Evolutionary conservation across 2,797 vertebrate species (phyloP).

Genomic region (Hypotaenidia philippensis): DNA sequence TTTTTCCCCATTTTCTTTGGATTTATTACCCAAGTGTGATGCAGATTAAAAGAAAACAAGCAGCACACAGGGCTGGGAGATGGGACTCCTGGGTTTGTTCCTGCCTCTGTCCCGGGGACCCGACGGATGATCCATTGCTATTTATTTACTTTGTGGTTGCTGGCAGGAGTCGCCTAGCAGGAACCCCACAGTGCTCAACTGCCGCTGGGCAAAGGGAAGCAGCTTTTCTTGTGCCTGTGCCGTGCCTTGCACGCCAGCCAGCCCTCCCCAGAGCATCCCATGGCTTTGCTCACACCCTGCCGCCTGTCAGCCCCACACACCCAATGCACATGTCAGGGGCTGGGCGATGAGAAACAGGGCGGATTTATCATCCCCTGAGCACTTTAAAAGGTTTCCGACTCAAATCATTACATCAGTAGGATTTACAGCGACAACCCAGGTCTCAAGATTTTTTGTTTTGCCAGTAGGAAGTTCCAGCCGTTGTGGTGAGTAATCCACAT

Average conservation of each 20-base stretch:
- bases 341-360: neutral
- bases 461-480: conserved; percentile 18
- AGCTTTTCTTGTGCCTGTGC: accelerated
- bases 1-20: neutral
- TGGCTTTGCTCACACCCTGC: neutral
- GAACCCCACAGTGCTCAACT: accelerated
- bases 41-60: neutral
- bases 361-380: neutral
- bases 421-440: neutral
- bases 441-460: conserved; percentile 19
- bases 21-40: accelerated
- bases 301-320: neutral
- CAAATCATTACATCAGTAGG: neutral
- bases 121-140: accelerated
- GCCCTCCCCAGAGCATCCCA: neutral
- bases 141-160: neutral
- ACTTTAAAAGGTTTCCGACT: conserved; percentile 7
- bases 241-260: accelerated
- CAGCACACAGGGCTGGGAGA: neutral
- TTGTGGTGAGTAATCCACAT: neutral
- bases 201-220: neutral
- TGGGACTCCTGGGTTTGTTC: neutral
- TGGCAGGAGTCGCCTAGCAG: neutral
- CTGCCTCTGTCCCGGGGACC: neutral
- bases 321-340: neutral